A percentile compares a stretch with the other conserved stretches of the same genome.
Evolutionary conservation across 1,140 invertebrate species (phyloP).

Genomic region (Copidosoma floridanum): DNA sequence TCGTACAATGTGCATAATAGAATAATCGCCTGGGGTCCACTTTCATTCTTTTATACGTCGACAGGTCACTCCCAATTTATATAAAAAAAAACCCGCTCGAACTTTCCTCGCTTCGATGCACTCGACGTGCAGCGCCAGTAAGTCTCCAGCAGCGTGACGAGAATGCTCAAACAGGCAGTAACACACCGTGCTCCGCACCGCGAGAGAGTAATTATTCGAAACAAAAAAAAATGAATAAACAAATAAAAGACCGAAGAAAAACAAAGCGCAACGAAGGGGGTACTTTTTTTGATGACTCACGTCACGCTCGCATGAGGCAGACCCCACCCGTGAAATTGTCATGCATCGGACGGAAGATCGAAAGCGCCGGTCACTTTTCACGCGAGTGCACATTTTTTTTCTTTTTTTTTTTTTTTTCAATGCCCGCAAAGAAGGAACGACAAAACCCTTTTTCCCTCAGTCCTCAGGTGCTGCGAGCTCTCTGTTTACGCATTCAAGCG

Average conservation of each 20-base stretch:
- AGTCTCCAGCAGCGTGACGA: too few relatives aligned
- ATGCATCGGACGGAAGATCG: too few relatives aligned
- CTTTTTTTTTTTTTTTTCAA: too few relatives aligned
- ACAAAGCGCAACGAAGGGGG: constrained; percentile 10
- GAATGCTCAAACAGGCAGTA: constrained; percentile 10
- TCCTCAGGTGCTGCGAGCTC: too few relatives aligned
- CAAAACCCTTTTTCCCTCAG: too few relatives aligned
- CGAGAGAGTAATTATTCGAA: constrained; percentile 3
- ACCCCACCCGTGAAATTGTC: constrained; percentile 8
- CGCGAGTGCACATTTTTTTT: constrained; percentile 3
- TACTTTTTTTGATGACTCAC: constrained; percentile 13
- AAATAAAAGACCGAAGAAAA: too few relatives aligned
- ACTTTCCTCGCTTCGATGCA: constrained; percentile 3
- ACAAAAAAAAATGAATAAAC: too few relatives aligned
- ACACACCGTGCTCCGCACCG: background rate
- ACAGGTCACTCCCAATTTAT: constrained; percentile 18
- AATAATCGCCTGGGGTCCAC: background rate
- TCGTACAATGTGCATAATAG: too few relatives aligned
- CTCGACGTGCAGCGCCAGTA: too few relatives aligned
- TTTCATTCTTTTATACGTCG: too few relatives aligned
- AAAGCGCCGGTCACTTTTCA: constrained; percentile 21
- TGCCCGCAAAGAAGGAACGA: too few relatives aligned
- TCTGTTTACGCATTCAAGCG: constrained; percentile 17
- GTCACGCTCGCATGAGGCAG: constrained; percentile 10
- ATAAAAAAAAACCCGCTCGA: background rate